Percentiles rank a stretch among this genome's conserved stretches.
Evolutionary conservation across 2,888 invertebrate genomes (phyloP).

Genomic region (Phalera bucephala): DNA sequence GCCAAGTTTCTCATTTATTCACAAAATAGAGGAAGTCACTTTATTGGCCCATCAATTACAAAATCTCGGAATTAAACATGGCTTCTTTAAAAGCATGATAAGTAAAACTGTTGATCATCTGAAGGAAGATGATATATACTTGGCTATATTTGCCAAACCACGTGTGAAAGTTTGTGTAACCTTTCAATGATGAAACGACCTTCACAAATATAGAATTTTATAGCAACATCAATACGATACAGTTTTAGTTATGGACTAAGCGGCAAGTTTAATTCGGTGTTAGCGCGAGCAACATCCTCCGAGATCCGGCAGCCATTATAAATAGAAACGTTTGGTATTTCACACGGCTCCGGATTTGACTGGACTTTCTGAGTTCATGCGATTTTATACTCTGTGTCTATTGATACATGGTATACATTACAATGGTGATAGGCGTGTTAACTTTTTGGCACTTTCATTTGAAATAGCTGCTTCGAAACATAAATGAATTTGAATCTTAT

Average conservation of each 20-base stretch:
- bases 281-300: slow-evolving; percentile 35
- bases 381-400: slow-evolving; percentile 12
- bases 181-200: slow-evolving; percentile 17
- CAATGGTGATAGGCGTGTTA: not conserved
- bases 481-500: slow-evolving; percentile 6
- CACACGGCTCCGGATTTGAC: slow-evolving; percentile 31
- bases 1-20: too few species aligned
- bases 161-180: slow-evolving; percentile 8
- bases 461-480: not conserved
- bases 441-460: slow-evolving; percentile 11
- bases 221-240: slow-evolving; percentile 9
- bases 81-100: too few species aligned
- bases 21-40: too few species aligned
- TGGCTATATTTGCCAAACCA: not conserved
- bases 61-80: too few species aligned
- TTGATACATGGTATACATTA: not conserved
- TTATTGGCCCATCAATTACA: too few species aligned
- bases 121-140: too few species aligned
- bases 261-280: slow-evolving; percentile 40
- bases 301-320: slow-evolving; percentile 40
- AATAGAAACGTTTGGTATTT: slow-evolving; percentile 48
- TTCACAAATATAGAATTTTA: slow-evolving; percentile 25
- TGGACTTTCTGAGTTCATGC: slow-evolving; percentile 10
- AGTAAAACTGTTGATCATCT: too few species aligned
- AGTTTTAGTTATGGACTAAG: slow-evolving; percentile 21